Conservation (phyloP, 2,113 vertebrate genomes). For the Chloropsis hardwickii region DNA sequence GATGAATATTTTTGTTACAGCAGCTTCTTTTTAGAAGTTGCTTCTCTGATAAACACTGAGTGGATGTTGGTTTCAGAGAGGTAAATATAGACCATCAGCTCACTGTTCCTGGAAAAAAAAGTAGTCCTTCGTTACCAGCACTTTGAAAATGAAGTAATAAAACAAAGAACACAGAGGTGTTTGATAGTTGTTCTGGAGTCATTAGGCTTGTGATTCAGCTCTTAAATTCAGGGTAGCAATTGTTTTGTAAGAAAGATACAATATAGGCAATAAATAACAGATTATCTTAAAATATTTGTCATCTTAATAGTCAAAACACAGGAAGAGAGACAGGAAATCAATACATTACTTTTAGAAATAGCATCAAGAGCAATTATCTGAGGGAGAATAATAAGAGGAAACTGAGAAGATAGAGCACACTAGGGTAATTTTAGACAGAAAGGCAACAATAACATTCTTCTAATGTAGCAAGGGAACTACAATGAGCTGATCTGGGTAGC, state of each 20-base stretch:
- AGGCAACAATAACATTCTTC: background rate
- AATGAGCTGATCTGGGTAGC: background rate
- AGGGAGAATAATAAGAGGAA: constrained; percentile 40
- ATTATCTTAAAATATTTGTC: background rate
- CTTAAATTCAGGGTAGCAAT: background rate
- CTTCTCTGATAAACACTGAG: background rate
- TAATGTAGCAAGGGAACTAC: background rate
- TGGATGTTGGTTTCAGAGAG: background rate
- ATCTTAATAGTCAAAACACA: background rate
- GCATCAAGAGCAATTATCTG: constrained; percentile 13
- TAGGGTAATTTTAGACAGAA: constrained; percentile 26
- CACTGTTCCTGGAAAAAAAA: background rate
- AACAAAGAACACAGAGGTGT: background rate
- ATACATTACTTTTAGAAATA: constrained; percentile 13
- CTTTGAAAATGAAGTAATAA: background rate
- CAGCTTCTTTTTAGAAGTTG: background rate
- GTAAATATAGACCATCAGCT: background rate
- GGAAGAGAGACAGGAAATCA: constrained; percentile 30
- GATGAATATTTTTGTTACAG: background rate
- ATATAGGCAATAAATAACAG: background rate
- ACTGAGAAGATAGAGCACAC: background rate
- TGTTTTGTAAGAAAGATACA: background rate
- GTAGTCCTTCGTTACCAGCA: background rate
- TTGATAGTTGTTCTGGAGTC: background rate
- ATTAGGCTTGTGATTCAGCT: background rate